Base-by-base conservation (phyloP, 2,113 vertebrate species). In the Channa maculata region DNA sequence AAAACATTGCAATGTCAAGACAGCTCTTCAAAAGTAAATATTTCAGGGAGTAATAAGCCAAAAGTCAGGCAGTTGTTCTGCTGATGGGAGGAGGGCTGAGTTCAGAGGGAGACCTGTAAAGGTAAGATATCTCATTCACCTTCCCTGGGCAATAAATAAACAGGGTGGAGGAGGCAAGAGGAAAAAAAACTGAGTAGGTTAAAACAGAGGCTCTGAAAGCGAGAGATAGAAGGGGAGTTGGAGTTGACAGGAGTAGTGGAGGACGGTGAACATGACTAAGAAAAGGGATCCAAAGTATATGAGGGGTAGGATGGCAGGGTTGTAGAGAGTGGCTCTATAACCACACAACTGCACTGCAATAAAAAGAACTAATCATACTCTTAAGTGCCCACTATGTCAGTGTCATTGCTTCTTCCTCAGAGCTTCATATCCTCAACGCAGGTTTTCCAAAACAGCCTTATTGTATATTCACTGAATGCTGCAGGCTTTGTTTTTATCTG, bases 1-100 rank as follows among this genome's bases (percentile, higher is more conserved):
- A 66, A 71, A 76, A 82, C 38, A 57, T 11, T 0, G 39, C 45
- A 12, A 41, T 43, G 3, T 1, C 34, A n/a, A 83, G 68, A 70
- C 53, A 14, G 75, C 75, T 77, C 48, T 49, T 53, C 73, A 59
- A 75, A 66, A 57, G 81, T 79, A 83, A 87, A 85, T 83, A 86
- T 74, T 50, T 12, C 73, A 77, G 75, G 79, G 79, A 79, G 84
- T 77, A 88, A 88, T 89, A 86, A 88, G 63, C 63, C 69, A 43
- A 57, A 58, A 60, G 24, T 69, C 73, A 73, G 75, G 36, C 39
- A 8, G 82, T 85, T 77, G 72, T 87, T 59, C 66, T 44, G n/a
- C 66, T 65, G 70, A 87, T 76, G 45, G 37, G 59, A 70, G 55
- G 58, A 39, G 11, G 57, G 62, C 36, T 6, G 41, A 5, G 54